Conservation (phyloP, 2,797 vertebrate species). For the Rhynchonycteris naso region DNA sequence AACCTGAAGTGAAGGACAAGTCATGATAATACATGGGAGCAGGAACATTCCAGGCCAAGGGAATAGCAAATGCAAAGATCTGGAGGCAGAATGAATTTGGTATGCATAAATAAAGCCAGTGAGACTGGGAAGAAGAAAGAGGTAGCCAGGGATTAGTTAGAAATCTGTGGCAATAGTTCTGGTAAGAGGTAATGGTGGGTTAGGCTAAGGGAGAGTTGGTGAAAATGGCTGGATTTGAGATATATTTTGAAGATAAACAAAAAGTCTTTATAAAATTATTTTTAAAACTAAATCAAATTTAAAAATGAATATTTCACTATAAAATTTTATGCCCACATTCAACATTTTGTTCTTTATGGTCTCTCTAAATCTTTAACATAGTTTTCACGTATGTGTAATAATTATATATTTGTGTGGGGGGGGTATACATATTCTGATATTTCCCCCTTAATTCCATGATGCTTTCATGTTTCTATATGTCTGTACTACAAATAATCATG, state of each 20-base stretch:
- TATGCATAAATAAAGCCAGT: neutral
- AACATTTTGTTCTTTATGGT: conserved; percentile 25
- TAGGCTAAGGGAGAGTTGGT: neutral
- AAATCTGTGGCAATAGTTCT: neutral
- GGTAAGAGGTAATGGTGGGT: neutral
- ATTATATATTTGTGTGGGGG: neutral
- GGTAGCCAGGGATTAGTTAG: neutral
- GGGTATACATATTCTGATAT: neutral
- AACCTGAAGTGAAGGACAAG: neutral
- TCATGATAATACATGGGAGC: neutral
- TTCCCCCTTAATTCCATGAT: neutral
- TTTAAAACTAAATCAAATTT: conserved; percentile 25
- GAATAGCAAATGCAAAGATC: neutral
- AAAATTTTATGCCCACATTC: neutral
- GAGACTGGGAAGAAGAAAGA: neutral
- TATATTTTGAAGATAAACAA: neutral
- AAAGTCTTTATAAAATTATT: conserved; percentile 13
- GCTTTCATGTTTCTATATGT: conserved; percentile 23
- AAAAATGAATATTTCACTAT: neutral
- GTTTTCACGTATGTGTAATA: conserved; percentile 9
- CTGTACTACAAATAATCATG: neutral
- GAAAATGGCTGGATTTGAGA: neutral
- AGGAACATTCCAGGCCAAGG: neutral
- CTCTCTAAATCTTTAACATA: neutral
- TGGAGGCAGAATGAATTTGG: neutral